Evolutionary conservation across 2,113 vertebrate species (phyloP).

Genomic region (Cygnus atratus): DNA sequence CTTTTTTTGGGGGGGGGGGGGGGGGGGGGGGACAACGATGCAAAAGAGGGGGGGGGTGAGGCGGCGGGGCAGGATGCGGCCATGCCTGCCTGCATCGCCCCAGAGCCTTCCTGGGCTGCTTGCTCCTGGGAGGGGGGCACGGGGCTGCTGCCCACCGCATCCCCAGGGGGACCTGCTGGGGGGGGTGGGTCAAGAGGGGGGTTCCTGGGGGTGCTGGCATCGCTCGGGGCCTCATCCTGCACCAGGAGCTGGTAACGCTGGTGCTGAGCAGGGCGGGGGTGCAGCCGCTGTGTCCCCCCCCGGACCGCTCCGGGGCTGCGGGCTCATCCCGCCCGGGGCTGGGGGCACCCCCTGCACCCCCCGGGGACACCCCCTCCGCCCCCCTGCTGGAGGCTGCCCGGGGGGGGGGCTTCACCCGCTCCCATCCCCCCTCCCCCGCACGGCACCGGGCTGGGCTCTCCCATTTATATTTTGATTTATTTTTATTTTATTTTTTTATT

Average conservation of each 20-base stretch:
- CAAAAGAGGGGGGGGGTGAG: background rate
- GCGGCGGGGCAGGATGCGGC: background rate
- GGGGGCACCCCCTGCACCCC: background rate
- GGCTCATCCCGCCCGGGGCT: too few species aligned
- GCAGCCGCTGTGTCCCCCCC: background rate
- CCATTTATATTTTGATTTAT: background rate
- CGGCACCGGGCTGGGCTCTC: background rate
- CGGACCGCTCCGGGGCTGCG: background rate
- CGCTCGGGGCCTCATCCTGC: background rate
- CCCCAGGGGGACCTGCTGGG: rapidly evolving
- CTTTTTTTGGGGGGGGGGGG: background rate
- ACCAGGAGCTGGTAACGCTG: background rate
- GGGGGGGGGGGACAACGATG: too few species aligned
- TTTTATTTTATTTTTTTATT: background rate
- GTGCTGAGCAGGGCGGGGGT: background rate
- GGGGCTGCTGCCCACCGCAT: rapidly evolving
- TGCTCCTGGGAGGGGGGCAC: too few species aligned
- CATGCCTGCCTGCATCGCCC: background rate
- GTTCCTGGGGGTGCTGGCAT: rapidly evolving
- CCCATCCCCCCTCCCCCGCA: background rate
- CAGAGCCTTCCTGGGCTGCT: background rate
- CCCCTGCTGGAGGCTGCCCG: background rate
- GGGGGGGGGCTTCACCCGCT: background rate
- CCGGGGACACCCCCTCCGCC: background rate
- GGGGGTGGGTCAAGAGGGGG: rapidly evolving